A percentile compares a stretch with the other conserved stretches of the same genome.
phyloP scores from a whole-genome alignment of 2,113 vertebrate species.

The Boleophthalmus pectinirostris region DNA sequence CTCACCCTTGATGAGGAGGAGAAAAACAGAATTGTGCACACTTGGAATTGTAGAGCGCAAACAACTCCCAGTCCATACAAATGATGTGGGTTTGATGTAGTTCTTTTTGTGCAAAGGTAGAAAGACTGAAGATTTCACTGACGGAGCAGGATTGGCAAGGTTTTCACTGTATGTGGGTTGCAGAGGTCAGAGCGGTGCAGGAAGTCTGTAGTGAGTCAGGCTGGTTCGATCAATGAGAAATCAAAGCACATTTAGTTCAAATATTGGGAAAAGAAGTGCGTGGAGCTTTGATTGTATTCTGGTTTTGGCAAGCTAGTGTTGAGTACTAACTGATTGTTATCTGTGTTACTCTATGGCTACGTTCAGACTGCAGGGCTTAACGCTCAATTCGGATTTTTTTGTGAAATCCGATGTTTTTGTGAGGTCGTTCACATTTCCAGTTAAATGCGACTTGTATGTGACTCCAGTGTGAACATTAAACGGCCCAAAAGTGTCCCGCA shows the following conservation, averaged over 20 bases:
- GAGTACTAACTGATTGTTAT: neutral
- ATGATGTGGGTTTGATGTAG: constrained; percentile 25
- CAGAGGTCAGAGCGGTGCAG: neutral
- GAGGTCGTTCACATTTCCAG: too few species aligned
- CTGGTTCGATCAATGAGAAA: neutral
- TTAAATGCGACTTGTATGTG: too few species aligned
- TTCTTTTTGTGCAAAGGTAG: constrained; percentile 37
- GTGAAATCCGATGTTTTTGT: too few species aligned
- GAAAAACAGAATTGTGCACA: neutral
- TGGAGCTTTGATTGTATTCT: neutral
- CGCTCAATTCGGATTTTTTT: too few species aligned
- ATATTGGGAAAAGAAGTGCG: neutral
- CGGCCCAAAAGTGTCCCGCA: too few species aligned
- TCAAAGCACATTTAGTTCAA: constrained; percentile 4
- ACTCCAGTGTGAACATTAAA: too few species aligned
- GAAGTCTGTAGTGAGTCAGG: neutral
- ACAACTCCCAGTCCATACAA: neutral
- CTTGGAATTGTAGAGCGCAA: neutral
- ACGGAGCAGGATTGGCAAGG: neutral
- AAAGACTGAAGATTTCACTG: constrained; percentile 29
- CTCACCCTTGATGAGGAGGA: constrained; percentile 19
- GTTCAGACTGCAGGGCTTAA: too few species aligned
- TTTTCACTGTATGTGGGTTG: neutral
- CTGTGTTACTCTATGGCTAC: too few species aligned
- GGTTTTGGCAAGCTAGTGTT: neutral